A percentile compares a stretch with the other conserved stretches of the same genome.
Conservation (phyloP, 1,140 invertebrate genomes). For the Hyphantria cunea region DNA sequence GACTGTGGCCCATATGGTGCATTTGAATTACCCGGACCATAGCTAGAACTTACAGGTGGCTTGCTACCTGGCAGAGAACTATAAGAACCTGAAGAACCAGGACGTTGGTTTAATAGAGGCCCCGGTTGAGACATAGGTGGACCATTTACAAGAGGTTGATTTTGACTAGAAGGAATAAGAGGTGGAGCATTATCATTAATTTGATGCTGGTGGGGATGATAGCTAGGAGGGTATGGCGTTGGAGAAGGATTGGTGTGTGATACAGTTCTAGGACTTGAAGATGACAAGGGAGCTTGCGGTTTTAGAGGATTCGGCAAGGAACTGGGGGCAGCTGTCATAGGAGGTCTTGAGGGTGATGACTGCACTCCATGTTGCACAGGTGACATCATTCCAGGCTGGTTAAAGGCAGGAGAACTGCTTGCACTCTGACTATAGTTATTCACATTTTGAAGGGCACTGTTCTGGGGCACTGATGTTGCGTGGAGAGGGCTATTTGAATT, state of each 20-base stretch:
- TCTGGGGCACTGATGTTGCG: slow-evolving; percentile 42
- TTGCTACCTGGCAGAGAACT: slow-evolving; percentile 42
- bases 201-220: slow-evolving; percentile 57
- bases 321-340: slow-evolving; percentile 37
- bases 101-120: slow-evolving; percentile 46
- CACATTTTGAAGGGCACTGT: slow-evolving; percentile 40
- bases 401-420: slow-evolving; percentile 73
- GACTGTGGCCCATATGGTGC: slow-evolving; percentile 39
- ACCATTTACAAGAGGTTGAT: slow-evolving; percentile 64
- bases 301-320: slow-evolving; percentile 47
- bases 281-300: slow-evolving; percentile 45
- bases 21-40: slow-evolving; percentile 45
- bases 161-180: slow-evolving; percentile 72
- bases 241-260: slow-evolving; percentile 43
- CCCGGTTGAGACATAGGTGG: slow-evolving; percentile 38
- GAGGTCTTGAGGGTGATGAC: slow-evolving; percentile 58
- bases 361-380: slow-evolving; percentile 46
- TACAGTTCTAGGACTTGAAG: slow-evolving; percentile 42
- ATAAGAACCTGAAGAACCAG: slow-evolving; percentile 48
- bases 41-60: slow-evolving; percentile 37
- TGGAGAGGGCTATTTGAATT: slow-evolving; percentile 66
- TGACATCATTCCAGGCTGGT: slow-evolving; percentile 59
- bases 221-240: slow-evolving; percentile 47
- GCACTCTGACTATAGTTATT: slow-evolving; percentile 68
- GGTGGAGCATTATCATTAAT: slow-evolving; percentile 78